Evolutionary conservation across 2,113 vertebrate genomes (phyloP).

Genomic region (Todiramphus saurophagus): DNA sequence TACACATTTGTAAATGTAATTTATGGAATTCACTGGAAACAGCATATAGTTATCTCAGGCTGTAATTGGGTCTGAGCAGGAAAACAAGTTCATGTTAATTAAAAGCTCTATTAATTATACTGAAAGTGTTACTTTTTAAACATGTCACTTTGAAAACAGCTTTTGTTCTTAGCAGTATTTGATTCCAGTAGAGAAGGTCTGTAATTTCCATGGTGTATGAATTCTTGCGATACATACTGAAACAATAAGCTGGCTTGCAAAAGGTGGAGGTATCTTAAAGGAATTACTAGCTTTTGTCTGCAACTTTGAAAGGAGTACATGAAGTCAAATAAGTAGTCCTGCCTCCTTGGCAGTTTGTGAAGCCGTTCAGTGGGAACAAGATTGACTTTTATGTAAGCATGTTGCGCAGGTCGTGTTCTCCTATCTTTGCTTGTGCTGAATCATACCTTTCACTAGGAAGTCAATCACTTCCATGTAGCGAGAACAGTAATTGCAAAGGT

Average conservation of each 20-base stretch:
- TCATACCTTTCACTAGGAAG: background rate
- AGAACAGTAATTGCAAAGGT: background rate
- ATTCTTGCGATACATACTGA: background rate
- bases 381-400: background rate
- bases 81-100: background rate
- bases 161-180: background rate
- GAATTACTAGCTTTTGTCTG: background rate
- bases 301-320: background rate
- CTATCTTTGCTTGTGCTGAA: background rate
- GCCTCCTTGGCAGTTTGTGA: background rate
- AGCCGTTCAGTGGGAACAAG: background rate
- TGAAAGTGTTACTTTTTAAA: background rate
- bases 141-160: background rate
- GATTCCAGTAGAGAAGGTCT: background rate
- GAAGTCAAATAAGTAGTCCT: background rate
- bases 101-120: background rate
- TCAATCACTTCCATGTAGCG: background rate
- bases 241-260: background rate
- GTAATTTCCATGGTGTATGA: background rate
- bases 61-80: background rate
- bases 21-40: background rate
- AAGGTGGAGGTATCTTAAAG: background rate
- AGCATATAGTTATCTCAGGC: background rate
- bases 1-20: background rate
- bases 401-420: background rate